Percentiles rank a stretch among this genome's conserved stretches.
Evolutionary conservation across 2,888 invertebrate species (phyloP).

Genomic region (Cephus spinipes): DNA sequence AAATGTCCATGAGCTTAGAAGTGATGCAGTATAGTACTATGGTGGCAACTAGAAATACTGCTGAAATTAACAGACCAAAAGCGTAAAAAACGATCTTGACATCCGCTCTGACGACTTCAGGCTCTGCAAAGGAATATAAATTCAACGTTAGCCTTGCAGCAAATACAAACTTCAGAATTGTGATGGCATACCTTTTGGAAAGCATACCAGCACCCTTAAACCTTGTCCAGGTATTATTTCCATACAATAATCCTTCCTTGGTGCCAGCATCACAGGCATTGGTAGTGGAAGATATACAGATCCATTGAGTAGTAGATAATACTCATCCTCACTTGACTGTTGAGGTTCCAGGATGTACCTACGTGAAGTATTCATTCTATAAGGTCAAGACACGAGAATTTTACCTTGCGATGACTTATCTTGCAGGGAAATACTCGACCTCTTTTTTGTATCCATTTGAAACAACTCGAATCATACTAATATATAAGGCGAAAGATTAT

Average conservation of each 20-base stretch:
- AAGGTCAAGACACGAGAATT: constrained; percentile 1
- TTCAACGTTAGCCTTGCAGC: constrained; percentile 13
- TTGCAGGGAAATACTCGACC: background rate
- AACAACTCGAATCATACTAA: background rate
- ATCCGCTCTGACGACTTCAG: constrained; percentile 36
- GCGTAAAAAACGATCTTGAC: constrained; percentile 54
- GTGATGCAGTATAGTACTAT: constrained; percentile 66
- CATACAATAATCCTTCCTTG: constrained; percentile 72
- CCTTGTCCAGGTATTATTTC: constrained; percentile 71
- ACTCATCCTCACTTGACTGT: constrained; percentile 68
- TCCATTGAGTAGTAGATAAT: constrained; percentile 72
- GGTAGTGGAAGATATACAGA: constrained; percentile 70
- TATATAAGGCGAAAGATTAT: background rate
- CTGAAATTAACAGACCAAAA: constrained; percentile 61
- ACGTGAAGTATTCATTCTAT: constrained; percentile 28
- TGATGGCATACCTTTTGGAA: constrained; percentile 48
- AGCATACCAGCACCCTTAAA: constrained; percentile 70
- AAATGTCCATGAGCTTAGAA: constrained; percentile 70
- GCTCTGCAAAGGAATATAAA: constrained; percentile 34
- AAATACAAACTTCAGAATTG: background rate
- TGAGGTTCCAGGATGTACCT: constrained; percentile 72
- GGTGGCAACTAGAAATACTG: constrained; percentile 64
- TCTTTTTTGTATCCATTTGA: background rate
- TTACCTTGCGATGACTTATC: background rate
- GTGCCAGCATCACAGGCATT: constrained; percentile 67